A percentile compares a stretch with the other conserved stretches of the same genome.
Conservation (phyloP, 1,140 invertebrate species). For the Drosophila baimaii region DNA sequence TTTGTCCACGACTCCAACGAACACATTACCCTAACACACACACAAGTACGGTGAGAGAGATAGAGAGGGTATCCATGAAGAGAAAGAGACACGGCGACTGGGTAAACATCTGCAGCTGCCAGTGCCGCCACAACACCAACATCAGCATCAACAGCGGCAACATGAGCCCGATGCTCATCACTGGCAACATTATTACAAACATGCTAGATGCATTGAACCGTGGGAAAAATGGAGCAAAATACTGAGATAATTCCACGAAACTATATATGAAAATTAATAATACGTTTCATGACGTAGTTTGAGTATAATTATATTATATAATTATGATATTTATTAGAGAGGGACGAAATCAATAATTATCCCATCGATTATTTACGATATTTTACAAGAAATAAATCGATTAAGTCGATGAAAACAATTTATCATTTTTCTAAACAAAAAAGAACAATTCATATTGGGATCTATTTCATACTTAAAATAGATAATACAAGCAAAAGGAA, state of each 20-base stretch:
- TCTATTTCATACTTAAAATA: too few relatives aligned
- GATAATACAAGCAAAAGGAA: too few relatives aligned
- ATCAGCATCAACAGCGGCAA: constrained; percentile 47
- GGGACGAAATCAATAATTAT: too few relatives aligned
- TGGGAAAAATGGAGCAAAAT: constrained; percentile 17
- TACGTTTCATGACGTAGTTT: too few relatives aligned
- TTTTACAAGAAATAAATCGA: too few relatives aligned
- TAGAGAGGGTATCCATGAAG: background rate
- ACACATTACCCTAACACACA: constrained; percentile 25
- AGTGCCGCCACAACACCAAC: constrained; percentile 43
- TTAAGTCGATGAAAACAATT: too few relatives aligned
- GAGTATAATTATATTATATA: too few relatives aligned
- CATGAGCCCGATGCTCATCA: constrained; percentile 73
- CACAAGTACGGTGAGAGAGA: constrained; percentile 4
- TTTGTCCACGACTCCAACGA: constrained; percentile 54
- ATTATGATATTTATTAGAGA: too few relatives aligned
- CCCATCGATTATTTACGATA: too few relatives aligned
- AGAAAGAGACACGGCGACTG: constrained; percentile 11
- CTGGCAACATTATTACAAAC: constrained; percentile 75
- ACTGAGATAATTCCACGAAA: background rate
- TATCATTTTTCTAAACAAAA: too few relatives aligned
- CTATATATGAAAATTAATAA: background rate
- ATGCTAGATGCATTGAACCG: constrained; percentile 49
- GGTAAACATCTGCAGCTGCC: constrained; percentile 61
- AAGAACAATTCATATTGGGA: too few relatives aligned